Evolutionary conservation across 2,797 vertebrate genomes (phyloP).

Genomic region (Threskiornis aethiopicus): DNA sequence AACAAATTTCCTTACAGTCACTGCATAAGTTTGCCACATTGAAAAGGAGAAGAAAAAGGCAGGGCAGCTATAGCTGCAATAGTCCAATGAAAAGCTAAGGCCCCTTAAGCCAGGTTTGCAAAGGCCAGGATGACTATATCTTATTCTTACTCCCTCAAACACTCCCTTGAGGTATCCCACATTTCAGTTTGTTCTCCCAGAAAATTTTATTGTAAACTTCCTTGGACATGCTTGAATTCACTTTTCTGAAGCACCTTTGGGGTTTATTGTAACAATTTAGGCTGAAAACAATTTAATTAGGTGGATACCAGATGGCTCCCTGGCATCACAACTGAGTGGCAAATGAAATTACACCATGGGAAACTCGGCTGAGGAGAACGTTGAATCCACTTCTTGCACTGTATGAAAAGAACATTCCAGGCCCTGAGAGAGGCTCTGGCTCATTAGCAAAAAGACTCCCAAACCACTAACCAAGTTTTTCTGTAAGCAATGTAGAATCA

Average conservation of each 20-base stretch:
- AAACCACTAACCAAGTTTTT: constrained; percentile 7
- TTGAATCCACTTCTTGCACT: neutral
- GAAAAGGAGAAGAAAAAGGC: neutral
- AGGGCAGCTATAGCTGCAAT: neutral
- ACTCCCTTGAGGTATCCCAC: neutral
- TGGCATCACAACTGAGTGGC: neutral
- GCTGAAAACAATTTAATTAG: constrained; percentile 40
- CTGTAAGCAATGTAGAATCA: neutral
- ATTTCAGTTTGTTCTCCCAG: neutral
- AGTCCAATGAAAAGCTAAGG: neutral
- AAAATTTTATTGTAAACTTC: neutral
- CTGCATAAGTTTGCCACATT: neutral
- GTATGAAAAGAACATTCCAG: neutral
- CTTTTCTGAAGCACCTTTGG: neutral
- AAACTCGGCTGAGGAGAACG: neutral
- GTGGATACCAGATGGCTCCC: neutral
- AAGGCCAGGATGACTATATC: neutral
- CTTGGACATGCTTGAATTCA: neutral
- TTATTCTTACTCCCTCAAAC: neutral
- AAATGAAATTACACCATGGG: constrained; percentile 22
- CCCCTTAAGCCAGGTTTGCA: neutral
- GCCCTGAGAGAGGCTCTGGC: constrained; percentile 1
- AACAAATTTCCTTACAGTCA: neutral
- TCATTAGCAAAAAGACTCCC: constrained; percentile 31
- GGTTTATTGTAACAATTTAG: neutral